phyloP scores from a whole-genome alignment of 1,140 invertebrate species.

The Laodelphax striatellus region DNA sequence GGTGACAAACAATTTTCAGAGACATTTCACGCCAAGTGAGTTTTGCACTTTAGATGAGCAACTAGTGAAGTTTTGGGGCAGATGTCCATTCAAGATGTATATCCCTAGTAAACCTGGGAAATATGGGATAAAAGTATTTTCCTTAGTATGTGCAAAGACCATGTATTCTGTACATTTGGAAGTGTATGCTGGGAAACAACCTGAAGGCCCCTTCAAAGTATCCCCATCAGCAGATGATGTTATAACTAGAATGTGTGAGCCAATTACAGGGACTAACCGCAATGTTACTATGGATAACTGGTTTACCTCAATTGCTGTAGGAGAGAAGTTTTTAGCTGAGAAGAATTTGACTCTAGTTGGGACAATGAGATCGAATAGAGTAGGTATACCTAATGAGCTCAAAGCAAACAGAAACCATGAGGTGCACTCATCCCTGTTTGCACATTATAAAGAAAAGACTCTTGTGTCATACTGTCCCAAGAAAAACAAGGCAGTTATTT shows the following conservation, averaged over 20 bases:
- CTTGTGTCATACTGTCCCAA: slow-evolving; percentile 19
- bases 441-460: slow-evolving; percentile 16
- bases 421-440: slow-evolving; percentile 6
- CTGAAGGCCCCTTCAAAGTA: slow-evolving; percentile 23
- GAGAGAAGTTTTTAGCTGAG: slow-evolving; percentile 21
- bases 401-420: slow-evolving; percentile 11
- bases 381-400: slow-evolving; percentile 28
- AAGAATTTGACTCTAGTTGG: slow-evolving; percentile 28
- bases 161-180: slow-evolving; percentile 28
- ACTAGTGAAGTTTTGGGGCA: slow-evolving; percentile 28
- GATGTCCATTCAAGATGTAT: slow-evolving; percentile 26
- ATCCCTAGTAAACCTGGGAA: slow-evolving; percentile 32
- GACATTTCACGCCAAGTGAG: no score
- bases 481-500: slow-evolving; percentile 17
- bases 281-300: slow-evolving; percentile 24
- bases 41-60: slow-evolving; percentile 1
- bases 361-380: slow-evolving; percentile 27
- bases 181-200: slow-evolving; percentile 28
- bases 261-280: slow-evolving; percentile 16
- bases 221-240: slow-evolving; percentile 24
- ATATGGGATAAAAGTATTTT: slow-evolving; percentile 36
- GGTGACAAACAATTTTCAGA: slow-evolving; percentile 6
- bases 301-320: slow-evolving; percentile 11
- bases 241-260: slow-evolving; percentile 15
- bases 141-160: slow-evolving; percentile 21